Evolutionary conservation across 2,888 invertebrate species (phyloP).

Genomic region (Apodemia duryi): DNA sequence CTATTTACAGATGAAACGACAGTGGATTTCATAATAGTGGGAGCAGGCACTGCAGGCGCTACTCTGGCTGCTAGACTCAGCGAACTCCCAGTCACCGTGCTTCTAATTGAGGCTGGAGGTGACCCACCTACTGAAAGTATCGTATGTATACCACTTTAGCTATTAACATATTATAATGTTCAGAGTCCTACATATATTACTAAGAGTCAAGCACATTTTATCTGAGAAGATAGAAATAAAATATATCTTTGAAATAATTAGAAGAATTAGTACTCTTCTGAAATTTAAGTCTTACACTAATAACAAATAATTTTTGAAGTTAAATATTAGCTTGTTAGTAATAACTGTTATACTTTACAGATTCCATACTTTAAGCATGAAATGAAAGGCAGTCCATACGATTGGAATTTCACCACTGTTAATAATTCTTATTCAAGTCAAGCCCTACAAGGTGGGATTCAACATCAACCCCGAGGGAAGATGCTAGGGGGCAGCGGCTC

Average conservation of each 20-base stretch:
- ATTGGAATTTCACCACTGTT: conserved; percentile 62
- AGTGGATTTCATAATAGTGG: conserved; percentile 62
- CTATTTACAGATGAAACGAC: conserved; percentile 45
- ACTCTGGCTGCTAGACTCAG: conserved; percentile 56
- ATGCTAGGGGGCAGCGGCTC: conserved; percentile 64
- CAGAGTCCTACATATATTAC: no score
- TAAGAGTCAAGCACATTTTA: no score
- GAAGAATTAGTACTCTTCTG: no score
- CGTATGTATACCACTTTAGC: conserved; percentile 39
- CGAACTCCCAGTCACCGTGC: conserved; percentile 39
- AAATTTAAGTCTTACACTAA: no score
- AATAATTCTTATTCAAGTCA: conserved; percentile 50
- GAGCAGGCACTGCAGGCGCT: conserved; percentile 59
- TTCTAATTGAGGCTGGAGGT: conserved; percentile 62
- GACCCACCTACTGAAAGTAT: conserved; percentile 57
- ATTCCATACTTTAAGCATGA: conserved; percentile 48
- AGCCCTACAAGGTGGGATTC: conserved; percentile 43
- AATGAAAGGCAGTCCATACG: conserved; percentile 46
- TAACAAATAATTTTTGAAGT: no score
- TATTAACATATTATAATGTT: neutral
- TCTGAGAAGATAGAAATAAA: no score
- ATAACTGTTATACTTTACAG: conserved; percentile 34
- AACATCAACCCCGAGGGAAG: conserved; percentile 56
- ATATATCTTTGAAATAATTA: no score
- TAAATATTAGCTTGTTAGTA: no score